Percentiles rank a stretch among this genome's conserved stretches.
Evolutionary conservation across 2,888 invertebrate genomes (phyloP).

Genomic region (Candidula unifasciata): DNA sequence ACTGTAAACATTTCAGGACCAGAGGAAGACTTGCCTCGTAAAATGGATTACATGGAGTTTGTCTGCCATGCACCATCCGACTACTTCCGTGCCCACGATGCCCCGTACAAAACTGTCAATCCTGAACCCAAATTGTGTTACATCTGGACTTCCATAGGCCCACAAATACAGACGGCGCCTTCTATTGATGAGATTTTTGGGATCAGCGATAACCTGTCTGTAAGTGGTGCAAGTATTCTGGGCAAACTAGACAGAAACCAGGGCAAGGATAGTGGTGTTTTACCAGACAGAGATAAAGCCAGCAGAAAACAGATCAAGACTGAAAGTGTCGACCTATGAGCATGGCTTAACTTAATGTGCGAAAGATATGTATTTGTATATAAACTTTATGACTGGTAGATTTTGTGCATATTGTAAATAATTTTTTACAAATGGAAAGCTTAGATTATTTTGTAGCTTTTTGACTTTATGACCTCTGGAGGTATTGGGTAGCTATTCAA

Average conservation of each 20-base stretch:
- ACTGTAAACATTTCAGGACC: conserved; percentile 82
- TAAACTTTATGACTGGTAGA: too few species aligned
- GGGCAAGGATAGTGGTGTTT: background rate
- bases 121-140: conserved; percentile 74
- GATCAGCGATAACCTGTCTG: conserved; percentile 48
- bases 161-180: conserved; percentile 69
- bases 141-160: conserved; percentile 75
- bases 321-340: background rate
- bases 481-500: too few species aligned
- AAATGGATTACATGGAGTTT: conserved; percentile 91
- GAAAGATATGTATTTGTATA: background rate
- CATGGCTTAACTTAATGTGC: background rate
- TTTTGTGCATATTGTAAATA: too few species aligned
- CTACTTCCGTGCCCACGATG: conserved; percentile 85
- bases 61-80: conserved; percentile 95
- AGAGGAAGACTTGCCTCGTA: conserved; percentile 92
- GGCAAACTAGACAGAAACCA: conserved; percentile 3
- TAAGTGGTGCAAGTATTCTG: background rate
- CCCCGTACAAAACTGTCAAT: conserved; percentile 84
- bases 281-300: conserved; percentile 19
- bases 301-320: conserved; percentile 2
- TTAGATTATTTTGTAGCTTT: too few species aligned
- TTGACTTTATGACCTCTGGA: too few species aligned
- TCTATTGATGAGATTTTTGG: conserved; percentile 73
- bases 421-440: too few species aligned